Evolutionary conservation across 2,888 invertebrate genomes (phyloP).

Genomic region (Glaucopsyche alexis): DNA sequence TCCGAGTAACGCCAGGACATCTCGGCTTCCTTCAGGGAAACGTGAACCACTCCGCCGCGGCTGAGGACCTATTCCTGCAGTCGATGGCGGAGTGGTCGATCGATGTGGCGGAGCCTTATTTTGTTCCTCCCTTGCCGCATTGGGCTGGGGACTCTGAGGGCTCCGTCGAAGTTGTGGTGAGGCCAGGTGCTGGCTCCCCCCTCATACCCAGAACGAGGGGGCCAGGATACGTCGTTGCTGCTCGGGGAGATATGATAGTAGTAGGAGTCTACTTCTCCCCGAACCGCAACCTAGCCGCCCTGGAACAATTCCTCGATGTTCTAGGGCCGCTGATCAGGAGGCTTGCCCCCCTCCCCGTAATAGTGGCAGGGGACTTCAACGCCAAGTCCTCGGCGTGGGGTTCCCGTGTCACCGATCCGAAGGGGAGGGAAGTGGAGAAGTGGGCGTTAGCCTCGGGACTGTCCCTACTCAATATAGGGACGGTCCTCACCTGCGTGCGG

Average conservation of each 20-base stretch:
- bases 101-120: not conserved
- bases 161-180: not conserved
- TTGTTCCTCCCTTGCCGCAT: not conserved
- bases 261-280: no score
- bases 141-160: not conserved
- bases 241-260: not conserved
- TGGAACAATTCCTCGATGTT: no score
- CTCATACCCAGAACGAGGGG: not conserved
- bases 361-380: no score
- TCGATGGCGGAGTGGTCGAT: slow-evolving; percentile 5
- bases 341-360: no score
- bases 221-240: not conserved
- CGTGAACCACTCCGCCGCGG: slow-evolving; percentile 19
- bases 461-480: no score
- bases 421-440: no score
- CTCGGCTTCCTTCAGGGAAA: not conserved
- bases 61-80: slow-evolving; percentile 19
- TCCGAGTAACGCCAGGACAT: not conserved
- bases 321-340: no score
- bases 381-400: no score
- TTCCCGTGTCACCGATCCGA: no score
- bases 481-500: no score
- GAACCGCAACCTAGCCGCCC: no score
- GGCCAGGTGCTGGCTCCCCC: not conserved
- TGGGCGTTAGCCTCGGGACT: no score